Evolutionary conservation across 1,140 invertebrate species (phyloP), one percentile per base, ranked within the genome.

Genomic region (Drosophila paulistorum): DNA sequence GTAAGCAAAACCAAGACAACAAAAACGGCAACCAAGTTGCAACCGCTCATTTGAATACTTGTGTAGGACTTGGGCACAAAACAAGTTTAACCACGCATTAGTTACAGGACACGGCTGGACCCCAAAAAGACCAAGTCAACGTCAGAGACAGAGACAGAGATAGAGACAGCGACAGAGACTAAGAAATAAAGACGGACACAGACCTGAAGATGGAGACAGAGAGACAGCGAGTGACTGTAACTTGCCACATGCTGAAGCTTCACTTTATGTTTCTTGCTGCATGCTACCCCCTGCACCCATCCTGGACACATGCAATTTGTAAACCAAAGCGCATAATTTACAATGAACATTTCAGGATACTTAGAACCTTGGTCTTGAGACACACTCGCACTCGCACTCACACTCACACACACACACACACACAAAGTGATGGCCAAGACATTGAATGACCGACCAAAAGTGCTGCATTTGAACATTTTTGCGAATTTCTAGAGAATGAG

Each of bases 241-340:
- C 68, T 78, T 74, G 83, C 79, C 83, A 77, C 83, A 87, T 86
- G 72, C 79, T 71, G 45, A 51, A 51, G 45, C 45, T 51, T 51
- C 45, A 51, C 14, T 48, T 48, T 48, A 48, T 17, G n/a, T 14
- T 45, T 45, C 68, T 74, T 73, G 71, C 79, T 59, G 79, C 35
- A 37, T 37, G 9, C 35, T 37, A 7, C 35, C 42, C n/a, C n/a
- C n/a, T 17, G n/a, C 45, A 14, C 45, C 65, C 58, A 23, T 23
- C 20, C 20, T 23, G 58, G 79, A 77, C 84, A 80, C 77, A 83
- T 87, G 83, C 84, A 87, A 89, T 87, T 87, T 87, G 83, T 87
- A 80, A 89, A 86, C 79, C 83, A 87, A 87, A 89, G 83, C 83
- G 83, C 83, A 87, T 87, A 87, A 87, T 87, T 87, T 87, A 87